Percentiles rank a stretch among this genome's conserved stretches.
These are phyloP conservation scores for Rhagium mordax DNA, from an alignment of 2,888 invertebrate genomes.

Conservation along the genomic window DNA sequence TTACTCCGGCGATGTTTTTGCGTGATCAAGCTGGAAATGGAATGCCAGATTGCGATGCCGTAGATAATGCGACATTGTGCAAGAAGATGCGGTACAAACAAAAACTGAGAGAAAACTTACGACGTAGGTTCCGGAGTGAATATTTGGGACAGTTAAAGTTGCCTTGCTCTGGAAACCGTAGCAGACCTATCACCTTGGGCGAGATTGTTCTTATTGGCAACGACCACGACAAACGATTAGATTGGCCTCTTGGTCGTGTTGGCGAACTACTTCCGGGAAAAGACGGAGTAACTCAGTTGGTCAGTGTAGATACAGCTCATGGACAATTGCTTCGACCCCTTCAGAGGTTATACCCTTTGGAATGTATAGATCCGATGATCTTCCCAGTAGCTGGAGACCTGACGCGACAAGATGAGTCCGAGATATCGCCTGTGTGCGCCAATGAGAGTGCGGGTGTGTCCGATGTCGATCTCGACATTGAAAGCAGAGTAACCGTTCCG, in stretches of 20 bases:
- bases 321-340: constrained; percentile 37
- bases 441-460: constrained; percentile 33
- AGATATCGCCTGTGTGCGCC: neutral
- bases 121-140: constrained; percentile 49
- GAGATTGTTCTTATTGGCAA: constrained; percentile 39
- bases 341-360: constrained; percentile 51
- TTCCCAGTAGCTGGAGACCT: neutral
- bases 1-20: constrained; percentile 56
- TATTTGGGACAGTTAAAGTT: constrained; percentile 47
- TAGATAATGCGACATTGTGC: constrained; percentile 35
- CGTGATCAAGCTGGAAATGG: constrained; percentile 39
- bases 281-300: constrained; percentile 39
- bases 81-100: constrained; percentile 38
- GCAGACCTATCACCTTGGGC: neutral
- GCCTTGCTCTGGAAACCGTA: neutral
- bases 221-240: constrained; percentile 45
- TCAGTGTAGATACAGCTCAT: constrained; percentile 29
- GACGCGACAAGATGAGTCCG: too few species aligned
- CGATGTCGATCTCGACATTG: neutral
- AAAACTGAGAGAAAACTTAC: constrained; percentile 41
- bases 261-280: constrained; percentile 38
- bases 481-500: constrained; percentile 28
- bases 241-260: constrained; percentile 51
- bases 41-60: constrained; percentile 41
- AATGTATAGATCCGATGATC: constrained; percentile 25